Conservation (phyloP, 2,888 invertebrate species). For the Agapetus fuscipes region DNA sequence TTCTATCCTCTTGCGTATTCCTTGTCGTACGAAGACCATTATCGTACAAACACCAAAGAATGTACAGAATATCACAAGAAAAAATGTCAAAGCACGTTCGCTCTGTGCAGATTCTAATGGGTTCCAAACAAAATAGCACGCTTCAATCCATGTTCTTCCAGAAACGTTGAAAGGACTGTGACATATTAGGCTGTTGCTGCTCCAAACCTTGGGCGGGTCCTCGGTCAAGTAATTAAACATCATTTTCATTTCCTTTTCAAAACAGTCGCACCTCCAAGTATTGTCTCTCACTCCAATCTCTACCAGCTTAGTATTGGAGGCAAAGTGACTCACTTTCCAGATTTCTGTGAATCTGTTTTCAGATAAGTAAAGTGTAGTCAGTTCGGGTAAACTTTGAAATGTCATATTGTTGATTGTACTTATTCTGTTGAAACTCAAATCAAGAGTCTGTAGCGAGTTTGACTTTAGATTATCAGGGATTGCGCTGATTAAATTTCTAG, state of each 20-base stretch:
- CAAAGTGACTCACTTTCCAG: constrained; percentile 49
- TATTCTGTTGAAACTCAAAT: constrained; percentile 52
- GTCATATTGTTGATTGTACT: constrained; percentile 51
- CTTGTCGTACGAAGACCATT: constrained; percentile 44
- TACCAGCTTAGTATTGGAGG: constrained; percentile 46
- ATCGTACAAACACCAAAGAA: constrained; percentile 44
- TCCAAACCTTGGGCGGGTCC: constrained; percentile 45
- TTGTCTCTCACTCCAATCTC: constrained; percentile 59
- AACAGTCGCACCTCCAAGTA: constrained; percentile 69
- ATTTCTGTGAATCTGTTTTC: constrained; percentile 61
- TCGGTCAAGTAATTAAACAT: constrained; percentile 52
- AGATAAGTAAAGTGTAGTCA: constrained; percentile 52
- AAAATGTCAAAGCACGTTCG: constrained; percentile 49
- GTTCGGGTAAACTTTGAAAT: constrained; percentile 50
- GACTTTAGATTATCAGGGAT: constrained; percentile 54
- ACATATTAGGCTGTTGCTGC: constrained; percentile 48
- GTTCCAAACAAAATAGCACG: constrained; percentile 56
- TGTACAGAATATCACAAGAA: constrained; percentile 45
- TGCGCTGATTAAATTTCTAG: constrained; percentile 53
- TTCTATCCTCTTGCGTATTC: constrained; percentile 44
- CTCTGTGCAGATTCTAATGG: constrained; percentile 31
- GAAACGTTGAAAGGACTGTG: constrained; percentile 52
- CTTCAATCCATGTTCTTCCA: constrained; percentile 58
- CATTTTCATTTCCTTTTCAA: constrained; percentile 46
- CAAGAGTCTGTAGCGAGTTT: constrained; percentile 48